Conservation (phyloP, 2,888 invertebrate species). For the Pseudanteris insignis region DNA sequence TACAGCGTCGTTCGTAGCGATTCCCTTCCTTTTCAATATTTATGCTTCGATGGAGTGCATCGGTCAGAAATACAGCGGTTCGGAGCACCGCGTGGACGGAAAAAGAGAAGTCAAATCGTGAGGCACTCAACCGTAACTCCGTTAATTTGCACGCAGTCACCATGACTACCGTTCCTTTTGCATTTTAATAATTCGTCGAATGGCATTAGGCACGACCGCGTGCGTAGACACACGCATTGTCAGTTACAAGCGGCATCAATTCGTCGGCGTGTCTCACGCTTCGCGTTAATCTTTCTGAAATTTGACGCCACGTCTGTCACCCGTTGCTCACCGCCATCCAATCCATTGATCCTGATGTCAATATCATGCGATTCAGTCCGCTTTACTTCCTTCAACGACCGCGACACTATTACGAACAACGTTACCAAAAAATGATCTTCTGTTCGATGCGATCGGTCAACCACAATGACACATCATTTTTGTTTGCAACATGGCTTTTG, state of each 20-base stretch:
- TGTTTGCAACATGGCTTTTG: no score
- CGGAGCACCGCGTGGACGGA: constrained; percentile 14
- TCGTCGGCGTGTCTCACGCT: constrained; percentile 33
- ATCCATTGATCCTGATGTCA: no score
- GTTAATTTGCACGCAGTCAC: constrained; percentile 52
- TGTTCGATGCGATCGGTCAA: no score
- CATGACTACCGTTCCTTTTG: constrained; percentile 48
- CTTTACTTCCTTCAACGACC: no score
- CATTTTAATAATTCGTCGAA: constrained; percentile 48
- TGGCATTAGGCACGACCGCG: constrained; percentile 28
- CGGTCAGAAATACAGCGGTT: constrained; percentile 47
- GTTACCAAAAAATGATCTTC: no score
- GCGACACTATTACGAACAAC: no score
- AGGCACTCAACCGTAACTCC: constrained; percentile 43
- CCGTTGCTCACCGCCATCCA: constrained; percentile 19
- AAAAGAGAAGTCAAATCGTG: constrained; percentile 32
- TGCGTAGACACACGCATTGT: constrained; percentile 33
- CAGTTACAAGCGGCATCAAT: constrained; percentile 24
- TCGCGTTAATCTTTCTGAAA: constrained; percentile 35
- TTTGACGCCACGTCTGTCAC: constrained; percentile 30
- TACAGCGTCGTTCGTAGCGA: constrained; percentile 32
- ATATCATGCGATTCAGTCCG: no score
- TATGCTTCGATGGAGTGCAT: constrained; percentile 58
- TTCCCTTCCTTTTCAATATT: constrained; percentile 51
- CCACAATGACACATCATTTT: no score